Base-by-base conservation (phyloP, 2,888 invertebrate species). In the Ochropleura leucogaster region DNA sequence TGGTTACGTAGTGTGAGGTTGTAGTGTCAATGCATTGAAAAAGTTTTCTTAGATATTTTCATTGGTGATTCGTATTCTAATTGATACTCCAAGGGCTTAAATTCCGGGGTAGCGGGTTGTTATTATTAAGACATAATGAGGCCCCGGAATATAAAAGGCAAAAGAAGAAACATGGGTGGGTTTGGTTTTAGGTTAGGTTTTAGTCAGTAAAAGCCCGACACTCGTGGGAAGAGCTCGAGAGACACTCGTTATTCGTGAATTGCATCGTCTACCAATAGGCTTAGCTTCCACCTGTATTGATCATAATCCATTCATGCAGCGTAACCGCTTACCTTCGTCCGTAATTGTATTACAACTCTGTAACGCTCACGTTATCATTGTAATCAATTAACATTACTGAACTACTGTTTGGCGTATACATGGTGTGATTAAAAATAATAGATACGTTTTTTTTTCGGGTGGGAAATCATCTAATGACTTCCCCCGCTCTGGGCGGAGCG, bases 271-370 rank as follows among this genome's bases (percentile, higher is more conserved):
- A 78, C 74, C 80, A 81, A 72, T 74, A 77, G 77, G 82, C 74
- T 83, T 77, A 84, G 70, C 76, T 77, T 78, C 69, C 76, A 59
- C 67, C 82, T 72, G 59, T 74, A 77, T 67, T 55, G 68, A 16
- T 12, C 60, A 57, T 88, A 87, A 88, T 88, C 85, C 87, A 73
- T 75, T 82, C 77, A 80, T 76, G 55, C 59, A 62, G 7, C 74
- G 82, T 72, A 79, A 84, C 82, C 77, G 69, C 86, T 89, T 81
- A 84, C 90, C 90, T 88, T 89, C 89, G 62, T 44, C 40, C 63
- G 53, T 90, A 90, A 90, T 90, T 89, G 87, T 81, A 90, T 90
- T 90, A 90, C 72, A 68, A 42, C 69, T 77, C 46, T 72, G 44
- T 59, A 47, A 60, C 66, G 64, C 74, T 68, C 63, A 63, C 64